Evolutionary conservation across 2,797 vertebrate species (phyloP), one percentile per base, ranked within the genome.

Genomic region (Phyllotis vaccarum): DNA sequence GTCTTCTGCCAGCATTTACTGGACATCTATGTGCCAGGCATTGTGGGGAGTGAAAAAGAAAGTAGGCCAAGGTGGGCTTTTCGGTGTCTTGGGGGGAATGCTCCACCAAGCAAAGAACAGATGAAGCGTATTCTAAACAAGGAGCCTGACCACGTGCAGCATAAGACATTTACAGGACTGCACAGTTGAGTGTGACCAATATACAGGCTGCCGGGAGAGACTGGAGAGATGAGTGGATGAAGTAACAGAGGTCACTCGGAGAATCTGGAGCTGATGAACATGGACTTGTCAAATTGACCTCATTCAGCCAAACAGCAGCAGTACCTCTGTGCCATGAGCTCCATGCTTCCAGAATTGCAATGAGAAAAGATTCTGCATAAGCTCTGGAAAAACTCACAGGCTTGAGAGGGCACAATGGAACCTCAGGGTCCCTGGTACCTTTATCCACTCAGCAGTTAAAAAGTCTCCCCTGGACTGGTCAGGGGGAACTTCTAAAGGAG

Each of bases 141-240:
- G 89, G 11, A 56, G 40, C 14, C 19, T 0, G 17, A 16, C 58
- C 0, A 0, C 4, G 0, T 0, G 12, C 17, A 9, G 22, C n/a
- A 0, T 14, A 5, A 11, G n/a, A 29, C 62, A 17, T 14, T 49
- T 54, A 1, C 46, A 31, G 82, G 60, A 24, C 40, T 2, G 31
- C 2, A 17, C 29, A 3, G 80, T 1, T 76, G 27, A 3, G 19
- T 31, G 40, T 7, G 14, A 31, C 70, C 46, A 27, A 5, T 4
- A 24, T 31, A 5, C 68, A 27, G 78, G 66, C 5, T 13, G 27
- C 22, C 0, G 1, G 82, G 58, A 29, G 40, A 21, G 2, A 4
- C 8, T 16, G 14, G 49, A 37, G 7, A 3, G 16, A 10, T 13
- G 22, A 14, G 27, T 24, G 8, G 0, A 34, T 9, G 34, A 37